Base-by-base conservation (phyloP, 2,113 vertebrate species). In the Sapayoa aenigma region DNA sequence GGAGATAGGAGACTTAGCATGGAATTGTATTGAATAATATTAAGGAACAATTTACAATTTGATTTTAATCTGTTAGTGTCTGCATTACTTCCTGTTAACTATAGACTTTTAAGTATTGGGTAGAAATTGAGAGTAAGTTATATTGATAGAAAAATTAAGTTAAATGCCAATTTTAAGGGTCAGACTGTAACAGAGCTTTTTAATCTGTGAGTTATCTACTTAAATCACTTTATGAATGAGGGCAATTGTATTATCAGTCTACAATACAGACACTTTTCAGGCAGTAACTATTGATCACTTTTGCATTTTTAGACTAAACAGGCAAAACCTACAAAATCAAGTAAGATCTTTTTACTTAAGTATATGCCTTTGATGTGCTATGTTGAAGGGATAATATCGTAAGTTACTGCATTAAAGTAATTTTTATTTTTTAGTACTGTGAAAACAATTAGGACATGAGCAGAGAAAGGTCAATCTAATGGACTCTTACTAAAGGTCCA, bases 261-360 rank as follows among this genome's bases (percentile, higher is more conserved):
- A 83, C 94, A 94, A 87, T 37, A 83, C 37, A 39, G 39, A 81
- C 49, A 90, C 33, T 87, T 94, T 95, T 89, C 96, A 77, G 37
- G 77, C 4, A 8, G 91, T 87, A 96, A 92, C 95, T 97, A 97
- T 96, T 94, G 97, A 95, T 95, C 92, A 62, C 44, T 91, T 84
- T 90, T 96, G 39, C 39, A 60, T 96, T 97, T 97, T 96, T 97
- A 92, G 90, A 95, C 63, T 91, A 50, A 80, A 58, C 4, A 18
- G 59, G 42, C 11, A 79, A 96, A 87, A 76, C 7, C 1, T 24
- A 81, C 31, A 89, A 96, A 95, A 76, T 87, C 73, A 96, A 88
- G 85, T 46, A 84, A 96, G 83, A 91, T 87, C 69, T 92, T 75
- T 94, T 6, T 84, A 91, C 41, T 97, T 78, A 31, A 89, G 63